Evolutionary conservation across 2,113 vertebrate genomes (phyloP).

Genomic region (Alouatta palliata): DNA sequence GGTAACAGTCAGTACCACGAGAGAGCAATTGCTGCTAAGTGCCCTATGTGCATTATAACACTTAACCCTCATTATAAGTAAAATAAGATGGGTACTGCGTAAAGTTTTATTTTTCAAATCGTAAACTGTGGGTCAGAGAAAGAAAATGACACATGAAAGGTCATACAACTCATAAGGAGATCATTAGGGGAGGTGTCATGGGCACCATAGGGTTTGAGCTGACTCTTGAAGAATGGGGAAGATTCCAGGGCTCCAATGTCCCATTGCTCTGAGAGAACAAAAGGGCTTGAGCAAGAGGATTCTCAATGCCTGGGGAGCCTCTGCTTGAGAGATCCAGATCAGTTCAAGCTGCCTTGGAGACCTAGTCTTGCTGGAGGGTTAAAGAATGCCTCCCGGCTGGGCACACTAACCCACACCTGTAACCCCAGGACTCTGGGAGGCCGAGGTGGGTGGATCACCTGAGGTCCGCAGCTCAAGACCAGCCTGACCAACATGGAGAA

Average conservation of each 20-base stretch:
- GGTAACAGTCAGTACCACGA: fast-evolving
- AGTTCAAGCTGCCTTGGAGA: neutral
- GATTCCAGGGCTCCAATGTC: neutral
- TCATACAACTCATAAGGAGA: neutral
- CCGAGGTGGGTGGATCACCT: no score
- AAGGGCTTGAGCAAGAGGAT: neutral
- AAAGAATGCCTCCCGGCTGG: neutral
- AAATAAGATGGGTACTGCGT: neutral
- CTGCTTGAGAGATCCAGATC: neutral
- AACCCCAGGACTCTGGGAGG: no score
- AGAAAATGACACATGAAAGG: neutral
- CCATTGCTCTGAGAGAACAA: neutral
- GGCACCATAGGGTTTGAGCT: neutral
- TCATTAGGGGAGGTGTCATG: fast-evolving
- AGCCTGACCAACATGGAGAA: no score
- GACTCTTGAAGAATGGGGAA: neutral
- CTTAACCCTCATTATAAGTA: neutral
- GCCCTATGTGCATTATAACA: neutral
- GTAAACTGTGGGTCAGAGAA: neutral
- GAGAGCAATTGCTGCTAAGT: neutral
- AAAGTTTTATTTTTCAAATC: neutral
- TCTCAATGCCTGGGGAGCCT: neutral
- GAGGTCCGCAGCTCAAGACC: no score
- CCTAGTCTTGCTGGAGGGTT: neutral
- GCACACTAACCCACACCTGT: no score